Base-by-base conservation (phyloP, 2,888 invertebrate genomes). In the Chaetogeoica ovagalla region DNA sequence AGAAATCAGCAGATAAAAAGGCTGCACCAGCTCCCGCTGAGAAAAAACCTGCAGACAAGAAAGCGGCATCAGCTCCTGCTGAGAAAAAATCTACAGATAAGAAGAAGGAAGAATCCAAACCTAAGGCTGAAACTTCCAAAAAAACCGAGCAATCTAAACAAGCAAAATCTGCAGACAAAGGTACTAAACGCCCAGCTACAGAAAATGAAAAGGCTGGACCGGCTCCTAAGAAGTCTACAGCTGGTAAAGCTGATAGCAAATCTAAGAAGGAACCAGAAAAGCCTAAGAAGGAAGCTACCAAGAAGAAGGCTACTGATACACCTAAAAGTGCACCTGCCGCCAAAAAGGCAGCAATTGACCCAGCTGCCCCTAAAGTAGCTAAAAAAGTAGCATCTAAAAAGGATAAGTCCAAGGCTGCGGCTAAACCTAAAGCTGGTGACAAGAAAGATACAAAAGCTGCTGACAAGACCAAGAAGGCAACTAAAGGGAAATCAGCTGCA, bases 81-180 rank as follows among this genome's bases (percentile, higher is more conserved):
- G 83, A 83, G 39, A 84, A 82, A 83, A 87, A 87, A 82, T 73
- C 86, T 15, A 83, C 85, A 17, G 87, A 87, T 75, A 90, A 90
- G 85, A 88, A 90, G 85, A 87, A 87, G 83, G 91, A 89, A 85
- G 91, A 89, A 86, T 7, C 76, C 17, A 90, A 89, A 86, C 85
- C 84, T 17, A 82, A 82, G 43, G 87, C 88, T 48, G 87, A 86
- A 39, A 83, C 84, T 30, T 83, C 88, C n/a, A 87, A 87, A 19
- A 86, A 87, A 7, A 84, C 84, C 66, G 83, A 86, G 63, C 84
- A 86, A 17, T 82, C 82, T 57, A 71, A 83, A 52, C 81, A 77
- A 43, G 74, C 82, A 63, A 77, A 77, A 21, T 37, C 82, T 69
- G 66, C 74, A 6, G 82, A 83, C 37, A 84, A 86, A n/a, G 83